These are phyloP conservation scores for Charanyca ferruginea DNA, from an alignment of 2,888 invertebrate species.

Conservation along the genomic window DNA sequence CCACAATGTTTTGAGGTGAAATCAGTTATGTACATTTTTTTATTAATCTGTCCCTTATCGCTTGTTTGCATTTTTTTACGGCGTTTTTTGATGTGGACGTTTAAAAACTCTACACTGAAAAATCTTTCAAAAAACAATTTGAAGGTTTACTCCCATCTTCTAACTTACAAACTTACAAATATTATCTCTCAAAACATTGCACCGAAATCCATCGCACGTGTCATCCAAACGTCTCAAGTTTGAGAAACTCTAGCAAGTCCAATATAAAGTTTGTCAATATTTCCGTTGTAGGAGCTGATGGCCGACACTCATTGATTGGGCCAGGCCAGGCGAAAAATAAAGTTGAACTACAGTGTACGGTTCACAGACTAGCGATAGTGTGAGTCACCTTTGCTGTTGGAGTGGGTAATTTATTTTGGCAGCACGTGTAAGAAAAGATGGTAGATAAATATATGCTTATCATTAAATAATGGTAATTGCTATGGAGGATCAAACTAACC, in stretches of 20 bases:
- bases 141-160: neutral
- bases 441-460: neutral
- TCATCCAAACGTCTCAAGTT: constrained; percentile 62
- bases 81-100: no score
- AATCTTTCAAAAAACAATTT: no score
- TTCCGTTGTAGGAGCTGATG: constrained; percentile 79
- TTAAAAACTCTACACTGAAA: no score
- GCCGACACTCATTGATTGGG: constrained; percentile 84
- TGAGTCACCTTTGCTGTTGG: constrained; percentile 28
- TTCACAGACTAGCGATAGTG: constrained; percentile 48
- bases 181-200: constrained; percentile 34
- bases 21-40: no score
- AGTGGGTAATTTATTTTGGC: constrained; percentile 1
- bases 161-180: no score
- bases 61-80: no score
- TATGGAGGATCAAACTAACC: neutral
- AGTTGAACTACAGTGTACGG: constrained; percentile 73
- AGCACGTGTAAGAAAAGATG: neutral
- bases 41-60: no score
- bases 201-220: constrained; percentile 54
- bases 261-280: constrained; percentile 88
- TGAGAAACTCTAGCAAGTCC: constrained; percentile 74
- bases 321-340: constrained; percentile 82
- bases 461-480: neutral
- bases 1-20: no score